Percentiles rank a stretch among this genome's conserved stretches.
These are phyloP conservation scores for Helicoverpa zea DNA, from an alignment of 1,140 invertebrate species.

Conservation along the genomic window DNA sequence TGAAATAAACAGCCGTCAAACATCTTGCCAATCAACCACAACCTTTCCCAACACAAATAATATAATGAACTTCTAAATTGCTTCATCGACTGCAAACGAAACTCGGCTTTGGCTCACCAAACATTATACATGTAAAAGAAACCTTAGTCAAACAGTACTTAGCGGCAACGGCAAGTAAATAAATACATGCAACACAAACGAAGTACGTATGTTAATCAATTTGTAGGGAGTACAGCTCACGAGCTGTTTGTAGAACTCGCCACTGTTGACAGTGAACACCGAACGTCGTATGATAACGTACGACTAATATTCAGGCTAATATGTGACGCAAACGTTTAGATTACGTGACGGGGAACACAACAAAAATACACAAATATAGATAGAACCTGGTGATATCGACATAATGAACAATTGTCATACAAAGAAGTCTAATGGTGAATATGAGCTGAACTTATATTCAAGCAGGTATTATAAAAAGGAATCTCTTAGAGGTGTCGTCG, in stretches of 20 bases:
- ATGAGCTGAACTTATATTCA: no score
- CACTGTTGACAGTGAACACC: constrained; percentile 43
- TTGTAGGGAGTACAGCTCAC: constrained; percentile 24
- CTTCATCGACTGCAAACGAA: constrained; percentile 13
- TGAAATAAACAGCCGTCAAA: constrained; percentile 5
- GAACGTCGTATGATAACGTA: constrained; percentile 36
- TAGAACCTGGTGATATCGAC: not conserved
- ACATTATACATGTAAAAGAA: constrained; percentile 17
- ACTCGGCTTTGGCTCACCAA: constrained; percentile 17
- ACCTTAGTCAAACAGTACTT: constrained; percentile 31
- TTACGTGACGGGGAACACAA: constrained; percentile 6
- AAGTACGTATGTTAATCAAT: constrained; percentile 19
- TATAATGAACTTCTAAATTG: constrained; percentile 20
- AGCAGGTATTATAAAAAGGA: no score
- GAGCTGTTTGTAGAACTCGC: constrained; percentile 37
- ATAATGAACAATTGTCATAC: no score
- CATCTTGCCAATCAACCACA: constrained; percentile 8
- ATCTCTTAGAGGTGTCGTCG: no score
- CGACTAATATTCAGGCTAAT: constrained; percentile 40
- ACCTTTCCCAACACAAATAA: constrained; percentile 28
- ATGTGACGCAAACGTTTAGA: constrained; percentile 11
- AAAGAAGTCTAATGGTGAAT: no score
- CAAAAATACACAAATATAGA: constrained; percentile 8
- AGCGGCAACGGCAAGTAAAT: constrained; percentile 16
- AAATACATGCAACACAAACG: constrained; percentile 35